phyloP scores from a whole-genome alignment of 2,888 invertebrate genomes.

The Epinotia ramella region DNA sequence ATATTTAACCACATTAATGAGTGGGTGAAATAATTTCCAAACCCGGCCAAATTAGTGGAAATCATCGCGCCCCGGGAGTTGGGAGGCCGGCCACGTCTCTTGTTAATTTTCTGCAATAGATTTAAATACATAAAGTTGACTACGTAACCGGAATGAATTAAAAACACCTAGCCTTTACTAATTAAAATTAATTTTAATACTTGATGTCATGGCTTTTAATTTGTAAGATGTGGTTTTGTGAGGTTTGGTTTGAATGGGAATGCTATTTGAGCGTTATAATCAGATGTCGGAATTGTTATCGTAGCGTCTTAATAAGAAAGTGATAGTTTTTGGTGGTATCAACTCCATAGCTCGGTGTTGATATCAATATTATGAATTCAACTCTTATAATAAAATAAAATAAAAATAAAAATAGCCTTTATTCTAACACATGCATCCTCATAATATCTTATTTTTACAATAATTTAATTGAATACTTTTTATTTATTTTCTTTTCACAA shows the following conservation, averaged over 20 bases:
- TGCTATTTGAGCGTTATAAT: background rate
- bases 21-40: slow-evolving; percentile 67
- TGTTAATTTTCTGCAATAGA: slow-evolving; percentile 70
- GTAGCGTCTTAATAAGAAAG: background rate
- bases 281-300: too few relatives aligned
- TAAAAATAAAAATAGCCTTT: too few relatives aligned
- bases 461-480: too few relatives aligned
- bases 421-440: too few relatives aligned
- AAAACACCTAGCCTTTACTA: slow-evolving; percentile 22
- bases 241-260: background rate
- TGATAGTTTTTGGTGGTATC: too few relatives aligned
- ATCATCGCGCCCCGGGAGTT: slow-evolving; percentile 55
- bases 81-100: slow-evolving; percentile 60
- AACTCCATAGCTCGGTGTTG: too few relatives aligned
- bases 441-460: too few relatives aligned
- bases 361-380: too few relatives aligned
- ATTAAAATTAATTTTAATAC: slow-evolving; percentile 20
- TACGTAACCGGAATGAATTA: slow-evolving; percentile 50
- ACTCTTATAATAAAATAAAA: too few relatives aligned
- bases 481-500: too few relatives aligned
- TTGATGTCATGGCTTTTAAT: background rate
- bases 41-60: slow-evolving; percentile 58
- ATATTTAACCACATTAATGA: slow-evolving; percentile 67
- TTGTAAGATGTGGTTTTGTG: background rate
- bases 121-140: slow-evolving; percentile 69